Percentiles rank a stretch among this genome's conserved stretches.
phyloP scores from a whole-genome alignment of 2,888 invertebrate species.

The Clostera curtula region DNA sequence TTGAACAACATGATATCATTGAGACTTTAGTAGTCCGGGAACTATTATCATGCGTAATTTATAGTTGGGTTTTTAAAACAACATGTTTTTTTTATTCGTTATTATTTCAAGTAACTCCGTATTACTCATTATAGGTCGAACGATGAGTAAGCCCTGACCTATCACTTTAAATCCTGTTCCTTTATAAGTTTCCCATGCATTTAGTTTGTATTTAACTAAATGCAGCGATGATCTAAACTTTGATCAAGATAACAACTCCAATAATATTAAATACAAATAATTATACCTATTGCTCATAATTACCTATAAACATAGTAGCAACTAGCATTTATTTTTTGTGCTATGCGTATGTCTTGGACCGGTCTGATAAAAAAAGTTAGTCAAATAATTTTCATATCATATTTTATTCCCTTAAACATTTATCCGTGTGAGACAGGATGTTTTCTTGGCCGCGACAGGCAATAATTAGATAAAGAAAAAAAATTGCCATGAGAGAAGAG shows the following conservation, averaged over 20 bases:
- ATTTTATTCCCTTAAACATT: too few relatives aligned
- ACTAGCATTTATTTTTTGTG: slow-evolving; percentile 4
- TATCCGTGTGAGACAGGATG: too few relatives aligned
- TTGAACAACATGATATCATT: too few relatives aligned
- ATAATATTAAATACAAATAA: slow-evolving; percentile 38
- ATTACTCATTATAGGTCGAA: slow-evolving; percentile 30
- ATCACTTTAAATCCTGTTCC: slow-evolving; percentile 35
- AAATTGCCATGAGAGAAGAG: too few relatives aligned
- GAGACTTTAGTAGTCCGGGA: too few relatives aligned
- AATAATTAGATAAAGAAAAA: too few relatives aligned
- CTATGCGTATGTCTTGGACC: slow-evolving; percentile 1
- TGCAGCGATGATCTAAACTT: slow-evolving; percentile 41
- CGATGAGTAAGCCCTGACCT: slow-evolving; percentile 43
- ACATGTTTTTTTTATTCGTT: too few relatives aligned
- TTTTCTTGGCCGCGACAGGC: too few relatives aligned
- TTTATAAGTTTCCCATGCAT: slow-evolving; percentile 35
- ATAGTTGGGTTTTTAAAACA: too few relatives aligned
- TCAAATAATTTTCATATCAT: slow-evolving; percentile 2
- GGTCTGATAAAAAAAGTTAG: too few relatives aligned
- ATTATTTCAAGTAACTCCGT: slow-evolving; percentile 17
- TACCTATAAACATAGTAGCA: slow-evolving; percentile 22
- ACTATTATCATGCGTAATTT: too few relatives aligned
- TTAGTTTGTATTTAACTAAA: slow-evolving; percentile 17
- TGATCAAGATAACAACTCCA: slow-evolving; percentile 35
- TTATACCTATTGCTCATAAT: slow-evolving; percentile 40